phyloP scores from a whole-genome alignment of 92 coral and sea anemone genomes.

The Palythoa grandis region DNA sequence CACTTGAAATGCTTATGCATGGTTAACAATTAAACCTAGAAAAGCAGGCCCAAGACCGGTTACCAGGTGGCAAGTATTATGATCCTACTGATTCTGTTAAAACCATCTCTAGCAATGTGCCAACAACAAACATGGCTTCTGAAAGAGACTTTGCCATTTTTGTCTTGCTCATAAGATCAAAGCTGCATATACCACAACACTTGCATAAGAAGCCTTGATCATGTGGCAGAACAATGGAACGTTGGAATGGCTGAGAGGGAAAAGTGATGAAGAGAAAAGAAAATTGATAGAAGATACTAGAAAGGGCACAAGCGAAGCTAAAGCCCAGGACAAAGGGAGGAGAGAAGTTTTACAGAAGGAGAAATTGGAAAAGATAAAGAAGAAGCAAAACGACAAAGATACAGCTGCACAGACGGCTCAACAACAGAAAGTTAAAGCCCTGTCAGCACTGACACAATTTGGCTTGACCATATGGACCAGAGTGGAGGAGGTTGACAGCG shows the following conservation, averaged over 20 bases:
- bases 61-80: slow-evolving; percentile 11
- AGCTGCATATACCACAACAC: slow-evolving; percentile 14
- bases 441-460: slow-evolving; percentile 9
- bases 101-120: not conserved
- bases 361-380: slow-evolving; percentile 3
- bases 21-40: slow-evolving; percentile 2
- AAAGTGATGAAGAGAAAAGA: not conserved
- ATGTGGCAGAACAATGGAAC: slow-evolving; percentile 27
- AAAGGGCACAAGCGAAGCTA: slow-evolving; percentile 14
- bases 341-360: slow-evolving; percentile 10
- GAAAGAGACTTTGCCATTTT: slow-evolving; percentile 15
- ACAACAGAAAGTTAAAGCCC: slow-evolving; percentile 18
- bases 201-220: not conserved
- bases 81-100: not conserved
- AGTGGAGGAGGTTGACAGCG: slow-evolving; percentile 9
- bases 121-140: slow-evolving; percentile 24
- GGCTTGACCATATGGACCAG: slow-evolving; percentile 3
- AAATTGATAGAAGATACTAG: not conserved
- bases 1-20: slow-evolving; percentile 22
- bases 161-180: not conserved
- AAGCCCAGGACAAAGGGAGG: not conserved
- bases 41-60: slow-evolving; percentile 7
- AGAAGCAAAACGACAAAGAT: slow-evolving; percentile 8
- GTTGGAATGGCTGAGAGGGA: not conserved
- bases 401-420: slow-evolving; percentile 2